Base-by-base conservation (phyloP, 2,888 invertebrate genomes). In the Pandemis corylana region DNA sequence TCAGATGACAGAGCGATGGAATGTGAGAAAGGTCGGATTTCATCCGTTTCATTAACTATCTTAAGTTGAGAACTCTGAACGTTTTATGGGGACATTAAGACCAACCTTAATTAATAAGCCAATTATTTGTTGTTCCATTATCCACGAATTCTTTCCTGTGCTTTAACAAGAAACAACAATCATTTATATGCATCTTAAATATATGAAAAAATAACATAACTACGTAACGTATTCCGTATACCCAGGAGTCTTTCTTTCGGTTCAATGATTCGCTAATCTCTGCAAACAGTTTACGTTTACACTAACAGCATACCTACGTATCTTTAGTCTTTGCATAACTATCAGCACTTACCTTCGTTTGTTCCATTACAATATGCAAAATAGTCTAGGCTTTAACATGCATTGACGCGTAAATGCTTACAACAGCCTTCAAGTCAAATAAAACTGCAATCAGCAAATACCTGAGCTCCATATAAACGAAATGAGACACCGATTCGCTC, bases 401-500 rank as follows among this genome's bases (percentile, higher is more conserved):
- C 28, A 36, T 36, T 41, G 41, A 13, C 51, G 59, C 49, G 67
- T 72, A 72, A 68, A 63, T 67, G 53, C 67, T 68, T 53, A 51
- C 53, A 1, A 62, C 28, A 12, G 59, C 59, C 12, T 59, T 59
- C 28, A 5, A 59, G 53, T n/a, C 9, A 20, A 56, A 59, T 59
- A 59, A 59, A 59, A 41, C 44, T 72, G 69, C 68, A 65, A 41
- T 68, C 46, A 53, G 72, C 62, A 72, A 72, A 62, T 62, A 44
- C 51, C 61, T 63, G 13, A 65, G 49, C 49, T 70, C 69, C 69
- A 61, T 74, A 51, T 53, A n/a, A 42, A 56, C 41, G 72, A 68
- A 68, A 73, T 51, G 56, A 65, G 56, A 69, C 63, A 65, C 72
- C 85, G 90, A 90, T 90, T 68, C 72, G 56, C 12, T 42, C 12